These are phyloP conservation scores for Rhyacichthys aspro DNA, from an alignment of 2,797 vertebrate genomes.

Conservation along the genomic window DNA sequence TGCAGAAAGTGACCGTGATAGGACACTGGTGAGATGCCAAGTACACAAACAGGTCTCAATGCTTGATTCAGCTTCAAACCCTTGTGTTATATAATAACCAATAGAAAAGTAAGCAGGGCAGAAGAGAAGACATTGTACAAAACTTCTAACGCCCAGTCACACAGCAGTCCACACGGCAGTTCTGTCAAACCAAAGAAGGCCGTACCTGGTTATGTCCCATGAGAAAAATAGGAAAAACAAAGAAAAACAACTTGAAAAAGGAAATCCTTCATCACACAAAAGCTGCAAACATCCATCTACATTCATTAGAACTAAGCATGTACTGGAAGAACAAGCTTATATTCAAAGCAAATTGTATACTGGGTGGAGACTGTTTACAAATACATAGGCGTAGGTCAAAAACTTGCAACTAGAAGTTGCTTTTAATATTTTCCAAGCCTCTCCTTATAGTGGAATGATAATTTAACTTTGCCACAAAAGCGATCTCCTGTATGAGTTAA, in stretches of 20 bases:
- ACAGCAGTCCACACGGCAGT: neutral
- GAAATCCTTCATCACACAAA: conserved; percentile 6
- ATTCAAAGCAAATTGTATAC: conserved; percentile 4
- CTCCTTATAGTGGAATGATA: neutral
- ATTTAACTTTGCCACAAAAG: neutral
- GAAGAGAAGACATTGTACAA: neutral
- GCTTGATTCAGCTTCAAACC: too few relatives aligned
- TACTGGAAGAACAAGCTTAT: conserved; percentile 9
- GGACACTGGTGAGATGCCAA: neutral
- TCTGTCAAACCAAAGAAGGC: neutral
- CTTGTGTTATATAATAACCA: neutral
- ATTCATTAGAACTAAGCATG: neutral
- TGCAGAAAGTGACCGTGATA: neutral
- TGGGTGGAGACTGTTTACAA: conserved; percentile 19
- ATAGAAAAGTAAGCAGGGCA: neutral
- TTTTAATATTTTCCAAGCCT: neutral
- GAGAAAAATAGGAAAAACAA: conserved; percentile 13
- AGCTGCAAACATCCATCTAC: neutral
- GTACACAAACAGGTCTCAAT: neutral
- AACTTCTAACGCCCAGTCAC: too few relatives aligned
- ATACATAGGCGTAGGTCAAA: conserved; percentile 5
- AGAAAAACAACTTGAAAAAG: neutral
- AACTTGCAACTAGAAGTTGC: neutral
- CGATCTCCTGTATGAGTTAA: neutral
- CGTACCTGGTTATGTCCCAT: conserved; percentile 18